phyloP scores from a whole-genome alignment of 2,113 vertebrate genomes.

The Gasterosteus aculeatus region DNA sequence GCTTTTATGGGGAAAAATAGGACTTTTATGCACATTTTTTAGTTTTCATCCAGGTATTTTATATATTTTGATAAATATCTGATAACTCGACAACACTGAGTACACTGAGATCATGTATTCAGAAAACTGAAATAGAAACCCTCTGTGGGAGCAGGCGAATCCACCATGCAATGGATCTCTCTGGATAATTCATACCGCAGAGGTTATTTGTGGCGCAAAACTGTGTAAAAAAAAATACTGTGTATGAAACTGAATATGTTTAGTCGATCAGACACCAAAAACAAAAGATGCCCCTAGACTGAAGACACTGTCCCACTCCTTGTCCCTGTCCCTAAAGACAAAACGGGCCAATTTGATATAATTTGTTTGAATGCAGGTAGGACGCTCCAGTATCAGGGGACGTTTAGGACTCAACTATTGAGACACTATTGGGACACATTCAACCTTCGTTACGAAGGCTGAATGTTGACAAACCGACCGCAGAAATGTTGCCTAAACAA shows the following conservation, averaged over 20 bases:
- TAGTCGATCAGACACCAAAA: slow-evolving; percentile 19
- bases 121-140: slow-evolving; percentile 25
- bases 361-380: background rate
- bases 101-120: background rate
- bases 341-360: background rate
- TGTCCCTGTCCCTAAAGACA: background rate
- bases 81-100: background rate
- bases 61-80: slow-evolving; percentile 6
- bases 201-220: slow-evolving; percentile 40
- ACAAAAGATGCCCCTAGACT: background rate
- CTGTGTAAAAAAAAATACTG: background rate
- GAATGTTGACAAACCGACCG: too few relatives aligned
- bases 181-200: slow-evolving; percentile 30
- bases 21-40: slow-evolving; percentile 4
- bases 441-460: too few relatives aligned
- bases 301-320: background rate
- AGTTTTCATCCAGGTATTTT: background rate
- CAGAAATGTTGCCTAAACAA: too few relatives aligned
- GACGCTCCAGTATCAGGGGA: background rate
- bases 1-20: slow-evolving; percentile 3
- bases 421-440: too few relatives aligned
- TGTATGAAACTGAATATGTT: slow-evolving; percentile 33
- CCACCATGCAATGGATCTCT: background rate
- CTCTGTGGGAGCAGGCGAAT: background rate
- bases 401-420: too few relatives aligned